Evolutionary conservation across 2,888 invertebrate species (phyloP), one percentile per base, ranked within the genome.

Genomic region (Drosophila prolongata): DNA sequence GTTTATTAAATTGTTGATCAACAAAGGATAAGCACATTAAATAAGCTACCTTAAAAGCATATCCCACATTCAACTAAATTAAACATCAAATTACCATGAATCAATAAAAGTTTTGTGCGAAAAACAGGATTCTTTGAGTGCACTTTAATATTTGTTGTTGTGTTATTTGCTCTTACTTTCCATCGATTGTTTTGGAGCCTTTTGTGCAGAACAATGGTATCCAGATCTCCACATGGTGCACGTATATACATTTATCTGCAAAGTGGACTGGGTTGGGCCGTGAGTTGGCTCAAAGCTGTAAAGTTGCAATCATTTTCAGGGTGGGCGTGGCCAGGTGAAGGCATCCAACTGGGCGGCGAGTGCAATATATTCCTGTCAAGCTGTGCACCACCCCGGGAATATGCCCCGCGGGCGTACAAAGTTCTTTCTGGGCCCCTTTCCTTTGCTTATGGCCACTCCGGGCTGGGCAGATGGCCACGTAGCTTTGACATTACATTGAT

Each of bases 401-500:
- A 14, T 16, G 24, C 35, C 11, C 38, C 27, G 6, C 37, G 37
- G 38, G n/a, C 38, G 24, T 24, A 24, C 24, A 44, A 30, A 30
- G 13, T 53, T 30, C 42, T 34, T 16, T 6, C 9, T 9, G 11
- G 9, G 47, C 37, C 40, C n/a, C 53, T 35, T 42, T 10, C 42
- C n/a, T 30, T 6, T 11, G 30, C 0, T 34, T 34, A 11, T 13
- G 14, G 34, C 19, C 46, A 43, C 50, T 50, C n/a, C 65, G 38
- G 35, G 38, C 67, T 54, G 40, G 40, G 40, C 16, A 35, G 64
- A 72, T 42, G 40, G 57, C 71, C 77, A 83, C 76, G 71, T 71
- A 50, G 77, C 77, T 72, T 70, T 77, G 75, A 69, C 72, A 84
- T 79, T 71, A 75, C 77, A 81, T 87, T 70, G 85, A 81, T 82